Base-by-base conservation (phyloP, 2,797 vertebrate genomes). In the Coreius guichenoti region DNA sequence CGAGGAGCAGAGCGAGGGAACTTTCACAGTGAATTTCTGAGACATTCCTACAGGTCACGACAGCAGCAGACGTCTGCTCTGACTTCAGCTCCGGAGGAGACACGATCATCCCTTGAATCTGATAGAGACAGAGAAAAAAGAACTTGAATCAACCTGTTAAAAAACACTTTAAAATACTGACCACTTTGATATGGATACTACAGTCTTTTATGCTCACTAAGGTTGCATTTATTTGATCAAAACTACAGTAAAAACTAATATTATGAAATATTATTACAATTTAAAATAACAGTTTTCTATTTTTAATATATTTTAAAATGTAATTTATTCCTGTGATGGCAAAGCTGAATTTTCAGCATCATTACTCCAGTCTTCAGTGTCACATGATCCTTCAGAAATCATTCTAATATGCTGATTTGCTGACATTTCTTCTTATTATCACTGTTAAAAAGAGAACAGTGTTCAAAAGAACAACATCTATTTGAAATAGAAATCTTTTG, bases 31-130 rank as follows among this genome's bases (percentile, higher is more conserved):
- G 85, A 68, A 69, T 58, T 5, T 26, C 47, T 39, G 87, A 87
- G 17, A 54, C 23, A 8, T 81, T 87, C 39, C 6, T 33, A 45
- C 83, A 91, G 47, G 58, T 33, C 82, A 61, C 31, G 19, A n/a
- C 87, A 81, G 69, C 81, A 86, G 73, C 21, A 45, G 85, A 89
- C 88, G 43, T 93, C 93, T 0, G 93, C 90, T 81, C 74, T 6
- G 94, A 92, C 86, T 92, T 91, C 72, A 95, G 91, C n/a, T 95
- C 92, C 13, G 96, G 96, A 1, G 96, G 96, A 47, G 94, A 90
- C 16, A 96, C 92, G 4, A 95, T 94, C 94, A 95, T 95, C 61
- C 96, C 96, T 89, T 97, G 96, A 84, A 96, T 95, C 96, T 97
- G 92, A 79, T 92, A 92, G 83, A 36, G 33, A 80, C 87, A 69